These are phyloP conservation scores for Melanostigma gelatinosum DNA, from an alignment of 2,113 vertebrate genomes.

Conservation along the genomic window DNA sequence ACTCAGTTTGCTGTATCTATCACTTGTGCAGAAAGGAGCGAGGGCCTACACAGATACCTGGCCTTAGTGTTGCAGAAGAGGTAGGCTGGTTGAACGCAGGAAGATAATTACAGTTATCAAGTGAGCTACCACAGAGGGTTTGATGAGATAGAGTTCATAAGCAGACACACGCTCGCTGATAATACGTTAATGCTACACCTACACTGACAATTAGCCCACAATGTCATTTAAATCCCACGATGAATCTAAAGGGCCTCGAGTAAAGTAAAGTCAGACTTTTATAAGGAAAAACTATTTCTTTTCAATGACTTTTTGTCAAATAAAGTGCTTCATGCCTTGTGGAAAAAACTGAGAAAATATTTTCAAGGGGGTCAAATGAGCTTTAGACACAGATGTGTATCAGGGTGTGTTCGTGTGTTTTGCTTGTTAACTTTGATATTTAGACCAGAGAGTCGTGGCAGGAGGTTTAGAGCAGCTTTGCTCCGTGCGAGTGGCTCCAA, in stretches of 20 bases:
- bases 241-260: neutral
- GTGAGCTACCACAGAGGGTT: constrained; percentile 51
- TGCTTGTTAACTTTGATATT: constrained; percentile 66
- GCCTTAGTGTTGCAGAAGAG: constrained; percentile 8
- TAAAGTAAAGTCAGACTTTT: constrained; percentile 16
- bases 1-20: constrained; percentile 20
- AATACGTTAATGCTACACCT: constrained; percentile 14
- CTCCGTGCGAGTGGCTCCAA: constrained; percentile 60
- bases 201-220: constrained; percentile 31
- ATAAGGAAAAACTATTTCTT: constrained; percentile 14
- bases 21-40: constrained; percentile 17
- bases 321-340: constrained; percentile 24
- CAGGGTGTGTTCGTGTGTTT: constrained; percentile 32
- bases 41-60: neutral
- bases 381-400: constrained; percentile 50
- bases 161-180: neutral
- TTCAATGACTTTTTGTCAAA: constrained; percentile 27
- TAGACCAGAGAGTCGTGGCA: constrained; percentile 37
- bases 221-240: constrained; percentile 20
- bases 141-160: constrained; percentile 30
- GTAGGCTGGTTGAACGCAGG: constrained; percentile 31
- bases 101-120: constrained; percentile 51
- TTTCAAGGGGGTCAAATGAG: constrained; percentile 16
- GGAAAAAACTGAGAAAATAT: neutral
- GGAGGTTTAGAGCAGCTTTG: constrained; percentile 54